A percentile compares a stretch with the other conserved stretches of the same genome.
Evolutionary conservation across 1,140 invertebrate species (phyloP).

Genomic region (Pissodes strobi): DNA sequence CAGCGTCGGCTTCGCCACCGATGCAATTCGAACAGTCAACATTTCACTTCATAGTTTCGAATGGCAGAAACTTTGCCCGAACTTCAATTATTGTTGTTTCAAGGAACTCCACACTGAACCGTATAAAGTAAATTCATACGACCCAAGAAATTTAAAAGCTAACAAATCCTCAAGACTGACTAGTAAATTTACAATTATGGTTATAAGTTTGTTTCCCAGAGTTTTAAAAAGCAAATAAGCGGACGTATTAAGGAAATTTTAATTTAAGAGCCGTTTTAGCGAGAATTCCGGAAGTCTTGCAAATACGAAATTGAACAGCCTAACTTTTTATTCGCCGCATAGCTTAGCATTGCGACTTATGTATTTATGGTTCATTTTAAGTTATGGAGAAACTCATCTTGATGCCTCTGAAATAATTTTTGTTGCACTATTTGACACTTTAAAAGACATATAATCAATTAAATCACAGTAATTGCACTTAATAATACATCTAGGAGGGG

Average conservation of each 20-base stretch:
- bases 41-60: constrained; percentile 41
- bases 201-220: constrained; percentile 23
- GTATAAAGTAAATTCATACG: constrained; percentile 34
- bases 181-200: constrained; percentile 35
- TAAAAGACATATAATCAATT: no score
- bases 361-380: no score
- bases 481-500: no score
- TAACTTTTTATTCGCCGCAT: no score
- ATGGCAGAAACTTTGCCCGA: constrained; percentile 35
- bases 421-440: no score
- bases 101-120: constrained; percentile 37
- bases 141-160: constrained; percentile 16
- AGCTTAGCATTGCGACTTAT: no score
- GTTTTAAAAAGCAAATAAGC: constrained; percentile 20
- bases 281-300: no score
- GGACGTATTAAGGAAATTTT: constrained; percentile 16
- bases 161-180: constrained; percentile 12
- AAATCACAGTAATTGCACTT: no score
- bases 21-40: constrained; percentile 34
- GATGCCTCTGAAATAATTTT: no score
- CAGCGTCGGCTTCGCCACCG: constrained; percentile 3
- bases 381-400: no score
- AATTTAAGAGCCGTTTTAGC: background rate
- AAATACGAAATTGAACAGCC: no score
- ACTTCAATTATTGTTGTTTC: constrained; percentile 42